Base-by-base conservation (phyloP, 2,113 vertebrate genomes). In the Paramisgurnus dabryanus region DNA sequence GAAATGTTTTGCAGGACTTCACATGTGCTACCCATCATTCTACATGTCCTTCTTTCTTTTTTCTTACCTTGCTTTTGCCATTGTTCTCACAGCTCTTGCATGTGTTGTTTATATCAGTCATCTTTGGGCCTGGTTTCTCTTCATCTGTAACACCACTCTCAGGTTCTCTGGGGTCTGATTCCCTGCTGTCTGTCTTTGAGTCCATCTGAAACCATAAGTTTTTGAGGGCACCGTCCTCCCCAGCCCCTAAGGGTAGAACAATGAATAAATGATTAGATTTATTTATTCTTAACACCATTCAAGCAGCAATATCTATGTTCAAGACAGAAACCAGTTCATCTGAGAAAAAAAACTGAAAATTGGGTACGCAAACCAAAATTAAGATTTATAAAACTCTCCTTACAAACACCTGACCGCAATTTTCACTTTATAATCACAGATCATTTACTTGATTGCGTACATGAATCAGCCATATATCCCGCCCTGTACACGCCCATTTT, bases 191-290 rank as follows among this genome's bases (percentile, higher is more conserved):
- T 34, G 67, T 78, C 69, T 79, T 79, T 0, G 12, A 58, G 67
- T 86, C 83, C 73, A 67, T 78, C 65, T 81, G 84, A 49, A 67
- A 40, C 63, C 1, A 68, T 63, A 55, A 8, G n/a, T 13, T 80
- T 39, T 6, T 60, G 22, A 40, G 66, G n/a, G 63, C 71, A 80
- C 18, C 57, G 86, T 75, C 80, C 43, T 87, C 60, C 18, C 7
- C 55, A 70, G 67, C 47, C 7, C 82, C 91, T 91, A 27, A 43
- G 70, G 39, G 12, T 57, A 83, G 40, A 85, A 71, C 80, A 84
- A 68, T 78, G 83, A 57, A 84, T 67, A 3, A 75, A 64, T 63
- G 18, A 50, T 11, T 39, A 64, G 45, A 50, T 17, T 4, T 34
- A 4, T 64, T 58, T 17, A 18, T 58, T 8, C 27, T 34, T 34